These are phyloP conservation scores for Cyanoramphus novaezelandiae DNA, from an alignment of 2,113 vertebrate species.

Conservation along the genomic window DNA sequence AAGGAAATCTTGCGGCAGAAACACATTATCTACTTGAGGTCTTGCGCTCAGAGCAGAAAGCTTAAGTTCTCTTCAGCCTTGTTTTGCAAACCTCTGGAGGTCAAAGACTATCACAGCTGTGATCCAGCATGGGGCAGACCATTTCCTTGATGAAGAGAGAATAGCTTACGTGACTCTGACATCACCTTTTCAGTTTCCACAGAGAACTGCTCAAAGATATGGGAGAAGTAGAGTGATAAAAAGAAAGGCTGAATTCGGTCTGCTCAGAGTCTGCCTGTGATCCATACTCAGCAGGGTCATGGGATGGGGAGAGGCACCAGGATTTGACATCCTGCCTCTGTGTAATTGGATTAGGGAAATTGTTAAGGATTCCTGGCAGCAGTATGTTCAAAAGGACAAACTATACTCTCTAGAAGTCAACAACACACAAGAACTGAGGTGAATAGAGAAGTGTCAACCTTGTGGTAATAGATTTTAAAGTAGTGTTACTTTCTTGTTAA, in stretches of 20 bases:
- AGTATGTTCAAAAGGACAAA: background rate
- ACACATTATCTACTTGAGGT: background rate
- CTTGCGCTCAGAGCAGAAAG: background rate
- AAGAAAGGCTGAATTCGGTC: accelerated
- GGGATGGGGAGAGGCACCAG: background rate
- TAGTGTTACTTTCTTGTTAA: background rate
- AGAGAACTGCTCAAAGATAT: background rate
- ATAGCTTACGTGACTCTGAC: background rate
- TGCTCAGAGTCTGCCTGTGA: background rate
- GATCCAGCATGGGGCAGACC: background rate
- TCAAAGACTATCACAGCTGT: background rate
- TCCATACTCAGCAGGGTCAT: background rate
- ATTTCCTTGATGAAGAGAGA: background rate
- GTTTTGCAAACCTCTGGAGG: background rate
- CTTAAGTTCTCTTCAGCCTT: background rate
- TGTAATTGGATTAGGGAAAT: background rate
- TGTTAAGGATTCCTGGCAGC: background rate
- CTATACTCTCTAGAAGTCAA: background rate
- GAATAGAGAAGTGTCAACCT: background rate
- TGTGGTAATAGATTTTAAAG: background rate
- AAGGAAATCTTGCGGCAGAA: background rate
- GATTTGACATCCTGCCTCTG: background rate
- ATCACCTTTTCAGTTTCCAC: background rate
- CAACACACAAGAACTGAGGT: background rate
- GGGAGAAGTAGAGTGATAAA: background rate